Conservation (phyloP, 2,888 invertebrate species). For the Antitype chi region DNA sequence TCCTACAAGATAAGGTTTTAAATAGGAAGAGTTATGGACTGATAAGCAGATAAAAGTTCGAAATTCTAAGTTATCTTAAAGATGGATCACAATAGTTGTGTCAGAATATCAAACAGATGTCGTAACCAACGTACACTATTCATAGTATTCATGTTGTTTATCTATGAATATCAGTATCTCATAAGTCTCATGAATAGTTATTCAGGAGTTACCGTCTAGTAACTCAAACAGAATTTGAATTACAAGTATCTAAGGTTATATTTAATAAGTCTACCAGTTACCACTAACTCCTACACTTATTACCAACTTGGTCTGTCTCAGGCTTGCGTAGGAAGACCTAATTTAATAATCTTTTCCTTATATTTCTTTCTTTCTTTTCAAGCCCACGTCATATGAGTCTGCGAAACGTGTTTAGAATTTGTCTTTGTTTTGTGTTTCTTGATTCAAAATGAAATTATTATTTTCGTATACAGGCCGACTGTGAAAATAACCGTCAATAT, state of each 20-base stretch:
- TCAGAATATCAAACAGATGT: constrained; percentile 18
- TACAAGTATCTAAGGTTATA: constrained; percentile 18
- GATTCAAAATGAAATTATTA: constrained; percentile 13
- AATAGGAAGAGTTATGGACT: constrained; percentile 34
- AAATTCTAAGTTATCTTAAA: constrained; percentile 37
- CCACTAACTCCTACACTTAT: constrained; percentile 35
- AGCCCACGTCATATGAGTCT: constrained; percentile 23
- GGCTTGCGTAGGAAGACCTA: constrained; percentile 37
- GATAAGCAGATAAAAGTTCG: constrained; percentile 30
- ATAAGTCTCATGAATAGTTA: constrained; percentile 46
- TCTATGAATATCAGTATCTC: constrained; percentile 32
- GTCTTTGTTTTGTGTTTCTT: constrained; percentile 1
- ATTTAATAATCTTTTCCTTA: constrained; percentile 27
- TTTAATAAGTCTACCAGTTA: constrained; percentile 25
- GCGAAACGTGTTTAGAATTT: constrained; percentile 11
- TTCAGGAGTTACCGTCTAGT: constrained; percentile 26
- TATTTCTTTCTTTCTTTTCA: constrained; percentile 29
- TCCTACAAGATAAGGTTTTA: constrained; percentile 18
- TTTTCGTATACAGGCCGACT: background rate
- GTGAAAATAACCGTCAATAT: too few species aligned
- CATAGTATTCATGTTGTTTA: constrained; percentile 28
- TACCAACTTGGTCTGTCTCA: constrained; percentile 3
- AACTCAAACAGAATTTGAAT: constrained; percentile 34
- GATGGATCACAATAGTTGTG: constrained; percentile 35
- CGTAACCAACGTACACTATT: constrained; percentile 7